Evolutionary conservation across 2,888 invertebrate genomes (phyloP).

Genomic region (Syrista parreyssii): DNA sequence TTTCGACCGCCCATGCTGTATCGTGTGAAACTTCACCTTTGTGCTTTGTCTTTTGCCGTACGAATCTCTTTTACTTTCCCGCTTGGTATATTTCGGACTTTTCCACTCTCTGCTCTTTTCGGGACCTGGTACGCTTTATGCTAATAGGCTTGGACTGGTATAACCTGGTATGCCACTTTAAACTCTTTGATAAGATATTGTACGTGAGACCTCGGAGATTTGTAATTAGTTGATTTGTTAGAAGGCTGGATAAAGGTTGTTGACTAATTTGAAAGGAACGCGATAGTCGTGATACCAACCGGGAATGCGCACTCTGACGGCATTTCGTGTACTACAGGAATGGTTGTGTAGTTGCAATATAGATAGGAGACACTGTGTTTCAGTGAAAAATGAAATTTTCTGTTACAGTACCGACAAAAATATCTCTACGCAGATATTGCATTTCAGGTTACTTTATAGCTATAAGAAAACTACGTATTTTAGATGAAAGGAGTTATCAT

Average conservation of each 20-base stretch:
- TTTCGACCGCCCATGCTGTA: slow-evolving; percentile 1
- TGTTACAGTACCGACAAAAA: neutral
- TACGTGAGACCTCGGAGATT: neutral
- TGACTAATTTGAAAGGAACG: neutral
- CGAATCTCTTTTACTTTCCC: slow-evolving; percentile 1
- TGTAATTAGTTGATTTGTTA: neutral
- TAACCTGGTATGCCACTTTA: neutral
- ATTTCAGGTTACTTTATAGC: neutral
- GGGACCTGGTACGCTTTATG: neutral
- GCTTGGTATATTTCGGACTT: neutral
- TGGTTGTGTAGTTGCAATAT: neutral
- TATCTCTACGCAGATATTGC: neutral
- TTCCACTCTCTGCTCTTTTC: neutral
- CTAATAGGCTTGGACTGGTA: neutral
- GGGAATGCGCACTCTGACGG: neutral
- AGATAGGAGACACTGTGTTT: neutral
- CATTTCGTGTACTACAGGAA: neutral
- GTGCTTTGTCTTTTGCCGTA: neutral
- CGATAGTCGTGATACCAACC: neutral
- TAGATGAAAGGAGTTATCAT: neutral
- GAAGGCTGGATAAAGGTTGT: neutral
- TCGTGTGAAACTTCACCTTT: neutral
- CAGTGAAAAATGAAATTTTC: neutral
- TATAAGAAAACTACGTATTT: neutral
- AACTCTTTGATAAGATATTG: neutral